These are phyloP conservation scores for Automeris io DNA, from an alignment of 2,888 invertebrate genomes.

Conservation along the genomic window DNA sequence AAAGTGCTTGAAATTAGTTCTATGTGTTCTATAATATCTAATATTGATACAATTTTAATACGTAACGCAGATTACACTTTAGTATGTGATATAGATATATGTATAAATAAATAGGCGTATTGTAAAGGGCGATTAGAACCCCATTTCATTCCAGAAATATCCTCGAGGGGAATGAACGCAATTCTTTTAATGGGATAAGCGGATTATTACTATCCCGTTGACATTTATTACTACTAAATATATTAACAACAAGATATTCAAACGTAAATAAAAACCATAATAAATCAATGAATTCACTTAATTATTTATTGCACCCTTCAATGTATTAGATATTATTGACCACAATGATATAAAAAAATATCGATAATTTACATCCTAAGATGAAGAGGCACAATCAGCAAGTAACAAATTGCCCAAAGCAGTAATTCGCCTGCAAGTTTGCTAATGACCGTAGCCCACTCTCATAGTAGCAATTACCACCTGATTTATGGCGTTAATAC, in stretches of 20 bases:
- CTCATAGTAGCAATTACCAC: slow-evolving; percentile 43
- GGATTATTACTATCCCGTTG: neutral
- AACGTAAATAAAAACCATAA: no score
- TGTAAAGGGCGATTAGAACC: neutral
- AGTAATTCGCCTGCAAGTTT: slow-evolving; percentile 5
- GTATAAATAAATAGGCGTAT: neutral
- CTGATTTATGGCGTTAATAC: slow-evolving; percentile 55
- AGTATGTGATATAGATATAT: neutral
- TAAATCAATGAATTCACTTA: no score
- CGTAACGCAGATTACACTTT: no score
- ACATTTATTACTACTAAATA: neutral
- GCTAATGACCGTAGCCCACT: slow-evolving; percentile 6
- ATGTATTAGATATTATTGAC: no score
- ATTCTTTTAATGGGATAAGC: neutral
- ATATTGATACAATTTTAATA: no score
- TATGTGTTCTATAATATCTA: no score
- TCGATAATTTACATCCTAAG: no score
- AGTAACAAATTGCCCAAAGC: neutral
- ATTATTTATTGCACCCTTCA: no score
- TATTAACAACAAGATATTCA: no score
- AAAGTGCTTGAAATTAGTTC: no score
- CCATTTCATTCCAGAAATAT: neutral
- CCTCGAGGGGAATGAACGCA: neutral
- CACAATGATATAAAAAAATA: no score
- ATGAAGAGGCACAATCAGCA: neutral